Percentiles rank a stretch among this genome's conserved stretches.
Evolutionary conservation across 2,888 invertebrate species (phyloP).

Genomic region (Rhagonycha lutea): DNA sequence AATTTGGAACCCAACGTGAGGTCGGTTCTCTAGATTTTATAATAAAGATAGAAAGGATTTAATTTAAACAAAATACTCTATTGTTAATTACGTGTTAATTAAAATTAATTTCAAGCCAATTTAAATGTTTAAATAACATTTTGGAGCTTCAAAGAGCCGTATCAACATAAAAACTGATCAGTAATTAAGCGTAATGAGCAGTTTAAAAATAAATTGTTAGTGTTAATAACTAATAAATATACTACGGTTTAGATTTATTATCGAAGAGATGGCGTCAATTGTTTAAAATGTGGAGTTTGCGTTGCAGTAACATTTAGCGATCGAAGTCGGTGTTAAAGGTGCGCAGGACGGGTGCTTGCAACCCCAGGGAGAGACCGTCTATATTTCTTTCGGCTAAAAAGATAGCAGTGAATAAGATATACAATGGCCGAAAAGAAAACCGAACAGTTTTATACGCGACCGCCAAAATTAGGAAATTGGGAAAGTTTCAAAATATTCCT

Average conservation of each 20-base stretch:
- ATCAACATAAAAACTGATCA: not conserved
- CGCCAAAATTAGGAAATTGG: slow-evolving; percentile 83
- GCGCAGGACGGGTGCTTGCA: slow-evolving; percentile 44
- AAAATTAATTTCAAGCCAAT: not conserved
- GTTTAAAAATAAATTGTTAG: not conserved
- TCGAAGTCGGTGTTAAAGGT: slow-evolving; percentile 41
- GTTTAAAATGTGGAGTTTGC: slow-evolving; percentile 10
- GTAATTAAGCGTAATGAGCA: not conserved
- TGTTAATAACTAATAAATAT: not conserved
- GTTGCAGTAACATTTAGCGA: slow-evolving; percentile 33
- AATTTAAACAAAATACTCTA: not conserved
- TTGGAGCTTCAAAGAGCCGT: not conserved
- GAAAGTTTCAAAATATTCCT: slow-evolving; percentile 83
- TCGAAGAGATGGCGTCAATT: slow-evolving; percentile 20
- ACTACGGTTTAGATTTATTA: not conserved
- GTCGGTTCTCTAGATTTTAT: not conserved
- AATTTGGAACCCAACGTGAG: not conserved
- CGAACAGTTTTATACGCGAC: slow-evolving; percentile 76
- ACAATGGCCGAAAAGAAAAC: slow-evolving; percentile 77
- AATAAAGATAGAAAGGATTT: not conserved
- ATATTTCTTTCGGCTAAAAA: slow-evolving; percentile 43
- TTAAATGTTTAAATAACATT: not conserved
- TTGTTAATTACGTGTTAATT: not conserved
- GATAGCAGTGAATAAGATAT: slow-evolving; percentile 35
- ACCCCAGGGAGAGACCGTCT: slow-evolving; percentile 43